Base-by-base conservation (phyloP, 2,113 vertebrate species). In the Cyprinodon brontotheroides region DNA sequence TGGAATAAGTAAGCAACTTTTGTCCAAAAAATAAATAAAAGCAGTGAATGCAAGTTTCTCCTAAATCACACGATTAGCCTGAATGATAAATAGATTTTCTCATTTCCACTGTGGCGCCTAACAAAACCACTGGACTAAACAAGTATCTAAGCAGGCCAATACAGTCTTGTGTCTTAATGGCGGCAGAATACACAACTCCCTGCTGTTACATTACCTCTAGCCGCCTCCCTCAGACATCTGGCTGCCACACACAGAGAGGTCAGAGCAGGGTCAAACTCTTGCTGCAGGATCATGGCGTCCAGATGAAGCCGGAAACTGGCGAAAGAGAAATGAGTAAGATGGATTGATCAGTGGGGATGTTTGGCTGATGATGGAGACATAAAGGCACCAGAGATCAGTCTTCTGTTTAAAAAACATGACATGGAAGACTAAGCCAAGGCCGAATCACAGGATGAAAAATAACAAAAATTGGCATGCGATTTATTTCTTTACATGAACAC, bases 241-340 rank as follows among this genome's bases (percentile, higher is more conserved):
- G 95, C 94, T 74, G 93, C 94, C 90, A 91, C 92, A 91, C 94
- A 95, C 90, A 94, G 87, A 89, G 94, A 95, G 89, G 93, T 93
- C 91, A 95, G 84, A 14, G 91, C 91, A 0, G 92, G 93, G 90
- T 95, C 93, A 85, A 95, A 95, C 94, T 95, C 95, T 88, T 95
- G 93, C 81, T 93, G 94, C 60, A 95, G 90, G 81, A 95, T 95
- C 93, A 95, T 94, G 75, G 91, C 92, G 67, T 95, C 94, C 82
- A 95, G 91, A 72, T 91, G 93, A 68, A 94, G 89, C 22, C 93
- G 91, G 89, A 94, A 94, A 78, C 95, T 95, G 86, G 71, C 68
- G 70, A 81, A 81, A 74, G 68, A 80, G 67, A 65, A 70, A 74
- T 41, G 20, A 75, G n/a, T 59, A 9, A 50, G 83, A 80, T 0